Evolutionary conservation across 2,113 vertebrate genomes (phyloP).

Genomic region (Tricholaema leucomelas): DNA sequence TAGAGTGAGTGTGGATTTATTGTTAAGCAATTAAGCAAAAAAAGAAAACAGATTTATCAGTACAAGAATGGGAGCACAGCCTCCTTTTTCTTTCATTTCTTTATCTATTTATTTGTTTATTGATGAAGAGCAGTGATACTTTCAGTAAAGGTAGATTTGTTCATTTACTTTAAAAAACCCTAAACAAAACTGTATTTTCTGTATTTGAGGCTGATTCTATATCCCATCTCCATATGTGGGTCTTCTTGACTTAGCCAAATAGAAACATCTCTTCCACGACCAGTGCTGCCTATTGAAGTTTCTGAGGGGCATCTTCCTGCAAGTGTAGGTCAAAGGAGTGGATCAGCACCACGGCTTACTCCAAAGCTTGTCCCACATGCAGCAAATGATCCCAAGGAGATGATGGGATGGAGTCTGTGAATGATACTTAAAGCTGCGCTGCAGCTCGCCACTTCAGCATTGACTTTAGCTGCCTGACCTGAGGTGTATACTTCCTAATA

Average conservation of each 20-base stretch:
- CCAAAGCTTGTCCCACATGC: neutral
- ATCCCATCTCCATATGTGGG: neutral
- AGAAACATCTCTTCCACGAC: neutral
- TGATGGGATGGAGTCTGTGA: neutral
- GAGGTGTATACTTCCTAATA: constrained; percentile 73
- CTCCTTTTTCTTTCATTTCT: neutral
- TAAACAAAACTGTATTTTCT: neutral
- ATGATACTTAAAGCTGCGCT: neutral
- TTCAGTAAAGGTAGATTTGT: neutral
- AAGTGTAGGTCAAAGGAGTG: neutral
- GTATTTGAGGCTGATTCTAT: neutral
- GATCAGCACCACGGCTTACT: neutral
- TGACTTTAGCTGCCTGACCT: constrained; percentile 51
- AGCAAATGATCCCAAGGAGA: neutral
- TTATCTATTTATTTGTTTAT: neutral
- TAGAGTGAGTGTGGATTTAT: constrained; percentile 42
- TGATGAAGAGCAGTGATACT: neutral
- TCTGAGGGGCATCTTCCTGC: neutral
- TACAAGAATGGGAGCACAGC: neutral
- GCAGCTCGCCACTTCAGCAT: constrained; percentile 13
- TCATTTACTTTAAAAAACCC: neutral
- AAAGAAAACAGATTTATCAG: constrained; percentile 61
- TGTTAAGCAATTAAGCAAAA: constrained; percentile 55
- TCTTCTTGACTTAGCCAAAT: neutral
- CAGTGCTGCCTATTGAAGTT: neutral